Evolutionary conservation across 2,797 vertebrate genomes (phyloP).

Genomic region (Pygocentrus nattereri): DNA sequence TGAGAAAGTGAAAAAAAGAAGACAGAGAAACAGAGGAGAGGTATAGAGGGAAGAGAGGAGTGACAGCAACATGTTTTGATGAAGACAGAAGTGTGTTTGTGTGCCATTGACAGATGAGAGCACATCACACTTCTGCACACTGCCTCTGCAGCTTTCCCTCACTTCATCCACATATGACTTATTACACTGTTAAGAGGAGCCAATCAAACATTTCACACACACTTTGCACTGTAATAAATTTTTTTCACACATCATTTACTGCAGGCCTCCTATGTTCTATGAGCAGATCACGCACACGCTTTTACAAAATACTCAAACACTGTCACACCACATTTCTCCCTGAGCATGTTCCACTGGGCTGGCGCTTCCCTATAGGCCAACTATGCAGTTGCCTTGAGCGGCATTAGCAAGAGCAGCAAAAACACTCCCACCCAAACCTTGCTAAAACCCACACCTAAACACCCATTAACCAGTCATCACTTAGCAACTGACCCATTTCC

Average conservation of each 20-base stretch:
- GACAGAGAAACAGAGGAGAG: too few relatives aligned
- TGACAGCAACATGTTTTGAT: background rate
- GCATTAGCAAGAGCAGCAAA: too few relatives aligned
- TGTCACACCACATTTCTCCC: background rate
- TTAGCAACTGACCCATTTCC: too few relatives aligned
- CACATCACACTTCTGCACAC: constrained; percentile 17
- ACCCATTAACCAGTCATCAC: too few relatives aligned
- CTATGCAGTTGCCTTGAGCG: too few relatives aligned
- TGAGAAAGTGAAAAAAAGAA: too few relatives aligned
- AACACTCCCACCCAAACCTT: too few relatives aligned
- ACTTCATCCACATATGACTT: constrained; percentile 21
- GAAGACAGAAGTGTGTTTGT: constrained; percentile 27
- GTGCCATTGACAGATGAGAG: background rate
- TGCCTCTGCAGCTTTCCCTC: constrained; percentile 12
- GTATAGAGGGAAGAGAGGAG: too few relatives aligned
- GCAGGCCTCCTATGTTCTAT: constrained; percentile 7
- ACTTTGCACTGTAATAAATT: constrained; percentile 22
- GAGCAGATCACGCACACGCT: constrained; percentile 13
- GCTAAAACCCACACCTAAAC: too few relatives aligned
- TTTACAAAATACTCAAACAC: background rate
- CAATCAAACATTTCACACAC: constrained; percentile 30
- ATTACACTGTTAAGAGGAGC: constrained; percentile 22
- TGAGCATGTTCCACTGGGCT: background rate
- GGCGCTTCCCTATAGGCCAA: too few relatives aligned
- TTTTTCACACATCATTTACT: constrained; percentile 27